Evolutionary conservation across 2,113 vertebrate genomes (phyloP), one percentile per base, ranked within the genome.

Genomic region (Capreolus pygargus): DNA sequence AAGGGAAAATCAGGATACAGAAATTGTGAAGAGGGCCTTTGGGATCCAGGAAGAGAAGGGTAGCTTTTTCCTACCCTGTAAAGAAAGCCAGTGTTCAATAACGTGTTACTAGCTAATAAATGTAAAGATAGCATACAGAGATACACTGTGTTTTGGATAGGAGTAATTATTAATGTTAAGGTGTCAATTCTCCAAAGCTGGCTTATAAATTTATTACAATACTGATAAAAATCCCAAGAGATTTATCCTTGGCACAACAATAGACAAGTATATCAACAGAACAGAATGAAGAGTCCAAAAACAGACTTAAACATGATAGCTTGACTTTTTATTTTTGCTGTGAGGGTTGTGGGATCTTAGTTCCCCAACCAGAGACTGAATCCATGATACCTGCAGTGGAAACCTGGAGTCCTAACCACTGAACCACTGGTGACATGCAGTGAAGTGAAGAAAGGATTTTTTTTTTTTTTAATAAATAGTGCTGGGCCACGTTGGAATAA

Each of bases 11-110:
- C 28, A 91, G 45, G 45, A 58, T 85, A 88, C 17, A 74, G 57
- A 90, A 95, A 86, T 50, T 50, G 11, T 94, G 45, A 94, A 98
- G 92, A 95, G 64, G n/a, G 9, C 25, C 54, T 39, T 76, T 91
- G 81, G 30, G 33, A 96, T 87, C 36, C 85, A 50, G 57, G 33
- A 95, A 55, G 43, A 36, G 25, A 76, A 14, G 21, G 47, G 36
- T 50, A 45, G 36, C 2, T 92, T 67, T 93, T 23, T 45, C 64
- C 33, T 91, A 50, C 8, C 76, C 13, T 61, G 11, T 28, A 64
- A 83, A 39, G 36, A 79, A 45, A 58, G 11, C 39, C 36, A 52
- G n/a, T 74, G 25, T 43, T 67, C 64, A 92, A 67, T 55, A 67
- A 87, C 14, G 1, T 19, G 21, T 21, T 54, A 36, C 33, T 57